Conservation (phyloP, 2,113 vertebrate genomes). For the Microtus richardsoni region DNA sequence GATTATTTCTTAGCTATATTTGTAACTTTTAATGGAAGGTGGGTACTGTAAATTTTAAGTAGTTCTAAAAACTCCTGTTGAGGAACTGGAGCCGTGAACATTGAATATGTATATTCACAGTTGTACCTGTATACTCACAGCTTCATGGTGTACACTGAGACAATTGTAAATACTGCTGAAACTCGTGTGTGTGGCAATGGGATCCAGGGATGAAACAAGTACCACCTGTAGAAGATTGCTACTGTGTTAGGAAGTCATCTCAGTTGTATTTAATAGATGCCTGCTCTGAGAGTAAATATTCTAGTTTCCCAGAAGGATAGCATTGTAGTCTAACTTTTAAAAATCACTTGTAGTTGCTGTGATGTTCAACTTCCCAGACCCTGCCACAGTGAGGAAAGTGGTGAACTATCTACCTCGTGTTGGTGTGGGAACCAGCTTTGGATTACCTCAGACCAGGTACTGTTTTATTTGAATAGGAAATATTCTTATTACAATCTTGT, state of each 20-base stretch:
- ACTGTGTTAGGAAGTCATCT: neutral
- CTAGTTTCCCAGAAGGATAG: constrained; percentile 58
- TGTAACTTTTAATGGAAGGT: neutral
- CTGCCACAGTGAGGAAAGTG: constrained; percentile 96
- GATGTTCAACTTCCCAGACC: constrained; percentile 98
- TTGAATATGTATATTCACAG: constrained; percentile 14
- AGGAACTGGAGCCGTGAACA: constrained; percentile 10
- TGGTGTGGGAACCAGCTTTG: constrained; percentile 97
- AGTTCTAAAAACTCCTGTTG: neutral
- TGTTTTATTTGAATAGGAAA: constrained; percentile 47
- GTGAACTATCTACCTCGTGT: constrained; percentile 96
- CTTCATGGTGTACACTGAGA: neutral
- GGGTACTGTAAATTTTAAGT: neutral
- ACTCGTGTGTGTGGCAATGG: constrained; percentile 13
- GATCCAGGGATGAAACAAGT: constrained; percentile 36
- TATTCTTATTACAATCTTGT: constrained; percentile 4
- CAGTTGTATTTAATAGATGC: constrained; percentile 43
- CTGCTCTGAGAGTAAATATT: constrained; percentile 52
- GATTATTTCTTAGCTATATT: neutral
- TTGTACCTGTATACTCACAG: neutral
- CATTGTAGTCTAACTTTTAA: constrained; percentile 55
- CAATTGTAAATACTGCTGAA: neutral
- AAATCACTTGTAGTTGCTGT: constrained; percentile 90
- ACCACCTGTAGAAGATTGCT: neutral
- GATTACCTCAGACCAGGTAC: constrained; percentile 97